Percentiles rank a stretch among this genome's conserved stretches.
Evolutionary conservation across 1,140 invertebrate genomes (phyloP).

Genomic region (Gonatopus flavifemur): DNA sequence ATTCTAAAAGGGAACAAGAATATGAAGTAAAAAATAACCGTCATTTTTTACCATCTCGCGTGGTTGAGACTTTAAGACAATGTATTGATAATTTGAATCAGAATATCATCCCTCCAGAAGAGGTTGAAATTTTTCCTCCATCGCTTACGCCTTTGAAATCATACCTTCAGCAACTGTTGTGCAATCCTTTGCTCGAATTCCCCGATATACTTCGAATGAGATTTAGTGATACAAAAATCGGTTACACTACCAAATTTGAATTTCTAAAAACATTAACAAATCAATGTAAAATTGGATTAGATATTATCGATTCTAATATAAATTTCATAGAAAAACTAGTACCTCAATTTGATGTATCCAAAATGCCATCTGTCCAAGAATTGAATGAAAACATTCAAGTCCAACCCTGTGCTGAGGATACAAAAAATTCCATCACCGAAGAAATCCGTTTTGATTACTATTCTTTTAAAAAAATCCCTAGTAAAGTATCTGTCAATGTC

Average conservation of each 20-base stretch:
- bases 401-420: conserved; percentile 5
- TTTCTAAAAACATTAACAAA: conserved; percentile 29
- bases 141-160: conserved; percentile 47
- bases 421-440: not conserved
- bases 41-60: conserved; percentile 22
- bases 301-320: conserved; percentile 33
- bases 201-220: conserved; percentile 37
- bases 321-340: conserved; percentile 47
- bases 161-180: conserved; percentile 40
- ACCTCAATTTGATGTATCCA: conserved; percentile 29
- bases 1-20: conserved; percentile 26
- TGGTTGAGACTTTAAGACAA: conserved; percentile 24
- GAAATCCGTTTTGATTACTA: conserved; percentile 34
- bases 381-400: conserved; percentile 23
- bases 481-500: conserved; percentile 31
- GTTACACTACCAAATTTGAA: conserved; percentile 40
- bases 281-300: conserved; percentile 33
- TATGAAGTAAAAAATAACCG: conserved; percentile 15
- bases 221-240: conserved; percentile 43
- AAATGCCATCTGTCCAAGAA: conserved; percentile 21
- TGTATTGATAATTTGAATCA: conserved; percentile 32
- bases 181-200: conserved; percentile 33
- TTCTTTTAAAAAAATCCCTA: conserved; percentile 30
- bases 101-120: conserved; percentile 13
- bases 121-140: conserved; percentile 33